These are phyloP conservation scores for Apamea crenata DNA, from an alignment of 2,888 invertebrate genomes.

Conservation along the genomic window DNA sequence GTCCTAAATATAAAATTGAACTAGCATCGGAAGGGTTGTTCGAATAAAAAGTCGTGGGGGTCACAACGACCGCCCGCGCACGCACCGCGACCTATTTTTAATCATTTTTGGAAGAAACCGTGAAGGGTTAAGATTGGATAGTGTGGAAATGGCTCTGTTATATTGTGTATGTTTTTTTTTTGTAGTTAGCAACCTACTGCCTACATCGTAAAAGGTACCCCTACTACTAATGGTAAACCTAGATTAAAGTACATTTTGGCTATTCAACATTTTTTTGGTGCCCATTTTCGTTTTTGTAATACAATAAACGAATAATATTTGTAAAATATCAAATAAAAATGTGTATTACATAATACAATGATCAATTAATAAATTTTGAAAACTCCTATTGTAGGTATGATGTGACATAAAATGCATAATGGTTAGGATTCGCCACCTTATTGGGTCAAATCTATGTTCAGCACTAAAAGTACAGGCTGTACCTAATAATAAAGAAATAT, in stretches of 20 bases:
- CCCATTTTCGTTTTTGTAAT: too few relatives aligned
- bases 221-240: not conserved
- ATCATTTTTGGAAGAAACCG: conserved; percentile 86
- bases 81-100: conserved; percentile 89
- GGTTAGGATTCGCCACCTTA: not conserved
- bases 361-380: too few relatives aligned
- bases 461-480: not conserved
- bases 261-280: too few relatives aligned
- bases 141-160: conserved; percentile 72
- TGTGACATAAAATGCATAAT: too few relatives aligned
- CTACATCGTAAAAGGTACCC: not conserved
- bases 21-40: conserved; percentile 67
- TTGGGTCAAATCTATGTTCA: not conserved
- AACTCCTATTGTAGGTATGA: too few relatives aligned
- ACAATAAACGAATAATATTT: too few relatives aligned
- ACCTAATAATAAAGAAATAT: not conserved
- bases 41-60: conserved; percentile 79
- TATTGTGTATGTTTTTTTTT: fast-evolving
- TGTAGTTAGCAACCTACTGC: not conserved
- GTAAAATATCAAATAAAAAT: too few relatives aligned
- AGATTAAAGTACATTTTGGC: not conserved
- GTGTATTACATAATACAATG: too few relatives aligned
- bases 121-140: conserved; percentile 79
- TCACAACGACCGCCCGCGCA: conserved; percentile 82
- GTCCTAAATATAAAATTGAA: conserved; percentile 52